Base-by-base conservation (phyloP, 2,888 invertebrate genomes). In the Papilio gigon region DNA sequence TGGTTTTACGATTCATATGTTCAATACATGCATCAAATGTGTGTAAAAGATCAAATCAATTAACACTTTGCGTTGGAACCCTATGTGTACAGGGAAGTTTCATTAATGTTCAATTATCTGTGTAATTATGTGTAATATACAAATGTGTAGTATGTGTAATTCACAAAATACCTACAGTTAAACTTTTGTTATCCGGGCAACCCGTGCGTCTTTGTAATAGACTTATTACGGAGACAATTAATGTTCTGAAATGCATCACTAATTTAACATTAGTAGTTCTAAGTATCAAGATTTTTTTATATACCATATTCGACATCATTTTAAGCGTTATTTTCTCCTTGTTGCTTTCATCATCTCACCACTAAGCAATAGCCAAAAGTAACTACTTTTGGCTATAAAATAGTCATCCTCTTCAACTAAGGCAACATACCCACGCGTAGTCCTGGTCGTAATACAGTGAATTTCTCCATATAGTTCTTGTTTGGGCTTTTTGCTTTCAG, bases 51-150 rank as follows among this genome's bases (percentile, higher is more conserved):
- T n/a, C n/a, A n/a, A n/a, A n/a, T n/a, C n/a, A n/a, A n/a, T n/a
- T n/a, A n/a, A n/a, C n/a, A n/a, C n/a, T n/a, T n/a, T n/a, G n/a
- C n/a, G n/a, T n/a, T n/a, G n/a, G n/a, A n/a, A n/a, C n/a, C n/a
- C n/a, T n/a, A n/a, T n/a, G n/a, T n/a, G n/a, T n/a, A 53, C 53
- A 30, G 27, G 53, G 8, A 53, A 53, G 53, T 53, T 53, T 27
- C 27, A 27, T 27, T 30, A 53, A n/a, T 27, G 53, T 53, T 30
- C 30, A 53, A n/a, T 2, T 53, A 17, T 53, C 30, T 17, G 30
- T 27, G 27, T 9, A 53, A 30, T 53, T 56, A 30, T 56, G 53
- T 27, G n/a, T n/a, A n/a, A n/a, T n/a, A n/a, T n/a, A n/a, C n/a
- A n/a, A n/a, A n/a, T n/a, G n/a, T n/a, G n/a, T n/a, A n/a, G n/a